Percentiles rank a stretch among this genome's conserved stretches.
Conservation (phyloP, 1,140 invertebrate genomes). For the Cepaea nemoralis region DNA sequence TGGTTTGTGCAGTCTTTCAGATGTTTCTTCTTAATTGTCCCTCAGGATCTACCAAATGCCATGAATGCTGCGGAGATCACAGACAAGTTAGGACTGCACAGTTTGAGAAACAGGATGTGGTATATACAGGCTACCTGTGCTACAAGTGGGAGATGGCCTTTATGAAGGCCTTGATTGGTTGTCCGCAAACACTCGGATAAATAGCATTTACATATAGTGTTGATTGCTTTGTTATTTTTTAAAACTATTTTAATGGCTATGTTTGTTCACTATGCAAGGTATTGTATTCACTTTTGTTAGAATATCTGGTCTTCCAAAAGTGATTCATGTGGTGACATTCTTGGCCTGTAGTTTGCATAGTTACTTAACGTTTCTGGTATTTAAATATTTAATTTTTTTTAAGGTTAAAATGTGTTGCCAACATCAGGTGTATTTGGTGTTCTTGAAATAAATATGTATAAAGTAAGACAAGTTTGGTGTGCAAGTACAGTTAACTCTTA, state of each 20-base stretch:
- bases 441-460: no score
- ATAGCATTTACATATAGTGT: not conserved
- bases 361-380: no score
- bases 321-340: no score
- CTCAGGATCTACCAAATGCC: constrained; percentile 95
- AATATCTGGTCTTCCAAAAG: no score
- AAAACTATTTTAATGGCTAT: not conserved
- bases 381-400: no score
- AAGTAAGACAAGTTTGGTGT: no score
- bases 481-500: no score
- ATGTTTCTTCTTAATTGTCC: not conserved
- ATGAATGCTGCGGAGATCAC: constrained; percentile 99
- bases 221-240: not conserved
- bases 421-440: no score
- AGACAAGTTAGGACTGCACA: constrained; percentile 94
- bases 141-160: constrained; percentile 94
- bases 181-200: constrained; percentile 79
- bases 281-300: not conserved
- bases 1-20: not conserved
- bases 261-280: not conserved
- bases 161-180: constrained; percentile 99
- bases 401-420: no score
- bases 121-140: constrained; percentile 98
- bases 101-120: constrained; percentile 84
- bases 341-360: no score